Evolutionary conservation across 1,140 invertebrate genomes (phyloP), one percentile per base, ranked within the genome.

Genomic region (Formica selysi): DNA sequence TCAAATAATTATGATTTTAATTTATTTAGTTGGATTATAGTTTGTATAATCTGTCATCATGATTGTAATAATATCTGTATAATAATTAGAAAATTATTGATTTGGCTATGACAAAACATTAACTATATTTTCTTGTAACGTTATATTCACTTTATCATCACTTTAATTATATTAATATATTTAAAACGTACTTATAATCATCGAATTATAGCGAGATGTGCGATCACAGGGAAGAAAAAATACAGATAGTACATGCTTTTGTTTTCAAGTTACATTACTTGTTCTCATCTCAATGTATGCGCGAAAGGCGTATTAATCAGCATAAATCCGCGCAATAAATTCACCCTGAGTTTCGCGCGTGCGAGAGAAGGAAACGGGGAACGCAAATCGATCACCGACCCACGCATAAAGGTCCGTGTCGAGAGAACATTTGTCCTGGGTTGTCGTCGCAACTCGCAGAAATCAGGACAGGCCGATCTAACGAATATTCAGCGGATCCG

Each of bases 381-480:
- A n/a, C 26, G 26, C 38, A 26, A 83, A 83, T 83, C 68, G 79
- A 83, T 83, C 79, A 83, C 79, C 79, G 54, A 16, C 54, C 68
- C n/a, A 74, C 79, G 54, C 79, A 48, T 61, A 44, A 48, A 62
- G 26, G 10, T 44, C 38, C 79, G 68, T 81, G 79, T 32, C 79
- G 38, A 16, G 38, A 8, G 38, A 74, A 62, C 79, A 83, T 83
- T 83, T 83, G 79, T 81, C 54, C 79, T 0, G 61, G 36, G 54
- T 81, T 73, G 26, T 51, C 86, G 73, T 76, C 65, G 54, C 87
- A 19, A 36, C 68, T 57, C 2, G 29, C 65, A 26, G 16, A 29
- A 86, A 86, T 89, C 88, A 54, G 88, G 26, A 70, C 81, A 3
- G 19, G 19, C 41, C 88, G 68, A 89, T 89, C 87, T 86, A 65